These are phyloP conservation scores for Sphecodes monilicornis DNA, from an alignment of 2,888 invertebrate genomes.

Conservation along the genomic window DNA sequence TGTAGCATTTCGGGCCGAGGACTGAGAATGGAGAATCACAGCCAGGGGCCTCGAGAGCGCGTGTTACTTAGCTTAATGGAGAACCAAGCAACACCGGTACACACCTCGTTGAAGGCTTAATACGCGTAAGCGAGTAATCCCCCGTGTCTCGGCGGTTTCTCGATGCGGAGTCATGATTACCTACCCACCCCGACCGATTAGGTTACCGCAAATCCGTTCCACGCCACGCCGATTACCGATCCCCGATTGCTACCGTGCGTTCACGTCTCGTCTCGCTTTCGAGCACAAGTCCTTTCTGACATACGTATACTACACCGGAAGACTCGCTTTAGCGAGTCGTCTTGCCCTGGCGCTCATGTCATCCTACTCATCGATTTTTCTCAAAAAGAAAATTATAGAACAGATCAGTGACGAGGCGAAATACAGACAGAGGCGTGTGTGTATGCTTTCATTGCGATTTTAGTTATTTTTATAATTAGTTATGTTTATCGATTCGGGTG, in stretches of 20 bases:
- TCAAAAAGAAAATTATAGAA: not conserved
- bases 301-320: not conserved
- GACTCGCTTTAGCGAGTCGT: not conserved
- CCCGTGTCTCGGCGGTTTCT: slow-evolving; percentile 61
- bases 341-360: not conserved
- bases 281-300: not conserved
- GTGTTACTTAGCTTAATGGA: slow-evolving; percentile 57
- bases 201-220: slow-evolving; percentile 64
- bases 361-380: not conserved
- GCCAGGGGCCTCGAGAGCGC: not conserved
- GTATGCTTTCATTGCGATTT: too few relatives aligned
- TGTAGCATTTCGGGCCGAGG: slow-evolving; percentile 39
- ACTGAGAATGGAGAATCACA: not conserved
- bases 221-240: slow-evolving; percentile 54
- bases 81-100: slow-evolving; percentile 51
- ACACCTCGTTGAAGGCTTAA: slow-evolving; percentile 70
- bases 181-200: slow-evolving; percentile 60
- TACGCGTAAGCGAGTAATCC: slow-evolving; percentile 68
- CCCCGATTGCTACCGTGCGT: slow-evolving; percentile 26
- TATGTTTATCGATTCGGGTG: not conserved
- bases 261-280: slow-evolving; percentile 17
- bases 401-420: not conserved
- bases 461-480: too few relatives aligned
- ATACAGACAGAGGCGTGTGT: too few relatives aligned
- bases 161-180: slow-evolving; percentile 63